Percentiles rank a stretch among this genome's conserved stretches.
Conservation (phyloP, 2,888 invertebrate genomes). For the Trissonchulus latispiculum region DNA sequence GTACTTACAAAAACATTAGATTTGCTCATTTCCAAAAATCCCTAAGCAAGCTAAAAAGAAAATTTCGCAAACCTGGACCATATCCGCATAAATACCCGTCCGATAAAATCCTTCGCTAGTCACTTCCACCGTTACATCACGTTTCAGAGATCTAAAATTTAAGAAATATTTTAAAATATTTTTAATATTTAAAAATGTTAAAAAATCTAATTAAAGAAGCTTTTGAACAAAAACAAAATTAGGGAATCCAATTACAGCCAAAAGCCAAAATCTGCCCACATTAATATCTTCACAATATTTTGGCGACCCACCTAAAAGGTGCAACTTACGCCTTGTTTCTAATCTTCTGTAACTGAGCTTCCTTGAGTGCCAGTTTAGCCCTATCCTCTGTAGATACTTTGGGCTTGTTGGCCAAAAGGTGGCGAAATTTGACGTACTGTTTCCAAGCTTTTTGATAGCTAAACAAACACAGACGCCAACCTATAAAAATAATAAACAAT, state of each 20-base stretch:
- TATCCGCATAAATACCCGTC: constrained; percentile 91
- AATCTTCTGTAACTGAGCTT: constrained; percentile 77
- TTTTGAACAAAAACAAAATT: too few relatives aligned
- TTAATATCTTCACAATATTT: too few relatives aligned
- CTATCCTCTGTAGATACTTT: constrained; percentile 84
- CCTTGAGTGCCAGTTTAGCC: constrained; percentile 72
- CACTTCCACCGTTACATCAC: constrained; percentile 87
- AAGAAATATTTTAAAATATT: constrained; percentile 6
- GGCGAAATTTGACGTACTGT: constrained; percentile 88
- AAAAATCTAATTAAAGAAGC: too few relatives aligned
- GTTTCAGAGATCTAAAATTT: constrained; percentile 65
- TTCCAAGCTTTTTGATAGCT: constrained; percentile 93
- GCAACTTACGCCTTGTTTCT: constrained; percentile 59
- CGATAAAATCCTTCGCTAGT: constrained; percentile 77
- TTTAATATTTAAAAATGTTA: too few relatives aligned
- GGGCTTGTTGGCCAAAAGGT: constrained; percentile 86
- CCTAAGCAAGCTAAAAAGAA: too few relatives aligned
- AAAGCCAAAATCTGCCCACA: too few relatives aligned
- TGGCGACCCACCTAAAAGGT: too few relatives aligned
- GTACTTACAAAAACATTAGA: too few relatives aligned
- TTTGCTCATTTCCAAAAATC: too few relatives aligned
- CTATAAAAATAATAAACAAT: too few relatives aligned
- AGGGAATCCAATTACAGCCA: too few relatives aligned
- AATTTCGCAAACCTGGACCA: constrained; percentile 83
- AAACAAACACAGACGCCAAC: too few relatives aligned